Conservation (phyloP, 2,113 vertebrate genomes). For the Mastomys coucha region DNA sequence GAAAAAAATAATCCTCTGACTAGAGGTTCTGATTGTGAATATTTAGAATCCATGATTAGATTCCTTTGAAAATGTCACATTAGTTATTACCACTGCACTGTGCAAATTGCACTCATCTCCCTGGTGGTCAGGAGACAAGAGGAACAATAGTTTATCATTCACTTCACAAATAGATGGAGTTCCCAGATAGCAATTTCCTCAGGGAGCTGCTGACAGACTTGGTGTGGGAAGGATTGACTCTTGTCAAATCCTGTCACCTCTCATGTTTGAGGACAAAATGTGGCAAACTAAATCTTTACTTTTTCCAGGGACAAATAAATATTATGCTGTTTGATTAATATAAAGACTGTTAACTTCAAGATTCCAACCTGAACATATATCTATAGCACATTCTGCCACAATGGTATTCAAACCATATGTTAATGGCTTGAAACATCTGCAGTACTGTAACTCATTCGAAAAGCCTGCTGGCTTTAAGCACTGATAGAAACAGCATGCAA, state of each 20-base stretch:
- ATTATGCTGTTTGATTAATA: slow-evolving; percentile 53
- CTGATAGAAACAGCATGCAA: slow-evolving; percentile 68
- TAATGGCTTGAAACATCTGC: slow-evolving; percentile 74
- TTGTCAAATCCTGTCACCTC: slow-evolving; percentile 53
- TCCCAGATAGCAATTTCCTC: slow-evolving; percentile 62
- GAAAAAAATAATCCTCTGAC: background rate
- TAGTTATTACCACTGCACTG: slow-evolving; percentile 80
- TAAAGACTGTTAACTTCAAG: slow-evolving; percentile 61
- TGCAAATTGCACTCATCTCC: slow-evolving; percentile 81
- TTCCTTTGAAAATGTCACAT: slow-evolving; percentile 83
- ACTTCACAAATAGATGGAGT: slow-evolving; percentile 76
- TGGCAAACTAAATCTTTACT: slow-evolving; percentile 57
- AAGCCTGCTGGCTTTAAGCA: slow-evolving; percentile 58
- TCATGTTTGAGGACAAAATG: slow-evolving; percentile 56
- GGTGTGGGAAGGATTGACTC: slow-evolving; percentile 59
- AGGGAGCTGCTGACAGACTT: slow-evolving; percentile 58
- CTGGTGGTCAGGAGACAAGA: slow-evolving; percentile 73
- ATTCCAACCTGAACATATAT: slow-evolving; percentile 64
- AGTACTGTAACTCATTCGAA: slow-evolving; percentile 64
- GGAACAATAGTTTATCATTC: slow-evolving; percentile 80
- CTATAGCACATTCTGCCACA: slow-evolving; percentile 62
- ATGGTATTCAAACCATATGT: slow-evolving; percentile 76
- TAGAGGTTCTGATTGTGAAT: slow-evolving; percentile 64
- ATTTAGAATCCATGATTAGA: slow-evolving; percentile 82
- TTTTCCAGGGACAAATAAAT: slow-evolving; percentile 63